Conservation (phyloP, 2,113 vertebrate species). For the Ophthalmolycus amberensis region DNA sequence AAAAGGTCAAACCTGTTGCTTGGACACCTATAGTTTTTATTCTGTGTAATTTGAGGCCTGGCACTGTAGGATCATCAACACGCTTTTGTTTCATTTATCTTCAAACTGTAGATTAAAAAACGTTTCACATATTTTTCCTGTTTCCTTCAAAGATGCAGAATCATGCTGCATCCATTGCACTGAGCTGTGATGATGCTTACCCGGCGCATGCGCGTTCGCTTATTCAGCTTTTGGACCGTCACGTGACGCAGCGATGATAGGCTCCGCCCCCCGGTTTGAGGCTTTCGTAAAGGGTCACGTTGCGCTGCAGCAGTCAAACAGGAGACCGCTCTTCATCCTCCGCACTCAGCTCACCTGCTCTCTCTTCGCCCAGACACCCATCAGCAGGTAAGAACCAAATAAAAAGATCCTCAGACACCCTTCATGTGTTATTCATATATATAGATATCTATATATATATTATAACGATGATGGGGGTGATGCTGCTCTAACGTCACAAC, state of each 20-base stretch:
- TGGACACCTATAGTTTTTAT: neutral
- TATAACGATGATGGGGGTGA: constrained; percentile 24
- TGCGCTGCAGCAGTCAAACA: constrained; percentile 80
- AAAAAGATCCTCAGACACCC: neutral
- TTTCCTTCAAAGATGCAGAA: constrained; percentile 59
- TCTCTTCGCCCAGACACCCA: neutral
- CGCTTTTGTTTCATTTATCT: neutral
- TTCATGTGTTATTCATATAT: neutral
- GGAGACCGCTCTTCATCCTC: constrained; percentile 56
- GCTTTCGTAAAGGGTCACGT: constrained; percentile 82
- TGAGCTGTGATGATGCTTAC: neutral
- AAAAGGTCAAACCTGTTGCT: neutral
- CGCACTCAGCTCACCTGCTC: neutral
- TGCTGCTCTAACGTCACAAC: constrained; percentile 32
- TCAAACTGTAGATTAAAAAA: neutral
- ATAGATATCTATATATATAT: neutral
- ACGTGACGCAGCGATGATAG: constrained; percentile 34
- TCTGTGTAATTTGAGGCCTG: neutral
- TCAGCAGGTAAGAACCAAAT: constrained; percentile 62
- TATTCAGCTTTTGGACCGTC: neutral
- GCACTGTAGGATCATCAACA: neutral
- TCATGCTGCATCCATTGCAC: constrained; percentile 42
- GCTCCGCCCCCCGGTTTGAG: constrained; percentile 64
- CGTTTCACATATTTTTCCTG: neutral
- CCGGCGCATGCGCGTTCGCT: constrained; percentile 42